Base-by-base conservation (phyloP, 1,140 invertebrate species). In the Berghia stephanieae region DNA sequence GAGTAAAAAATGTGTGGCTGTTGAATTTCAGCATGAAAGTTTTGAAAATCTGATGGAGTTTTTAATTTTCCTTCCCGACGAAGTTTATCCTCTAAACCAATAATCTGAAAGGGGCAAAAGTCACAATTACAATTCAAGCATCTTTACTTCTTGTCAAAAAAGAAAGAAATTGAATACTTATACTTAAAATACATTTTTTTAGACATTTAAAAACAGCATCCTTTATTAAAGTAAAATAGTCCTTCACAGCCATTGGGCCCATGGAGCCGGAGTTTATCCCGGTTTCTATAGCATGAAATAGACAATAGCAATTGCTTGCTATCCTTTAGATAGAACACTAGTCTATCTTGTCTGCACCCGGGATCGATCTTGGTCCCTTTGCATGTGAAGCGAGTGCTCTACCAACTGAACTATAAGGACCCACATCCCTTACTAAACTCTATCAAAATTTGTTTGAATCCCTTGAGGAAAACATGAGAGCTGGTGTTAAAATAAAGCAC, bases 41-140 rank as follows among this genome's bases (percentile, higher is more conserved):
- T 77, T 55, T 84, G 84, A 40, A 83, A 80, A 44, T 86, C 86
- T 34, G 60, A 43, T 40, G 82, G 81, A 13, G 80, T 84, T 49
- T 82, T 85, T 55, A 88, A 76, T 74, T 86, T 87, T 44, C 85
- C 85, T 77, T 86, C 80, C 42, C 78, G 82, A 21, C 67, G 73
- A 66, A 87, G 49, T 69, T 84, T 84, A 49, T 84, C 84, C 75
- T 86, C 82, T 57, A 86, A 68, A 24, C 81, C 82, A 31, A 84
- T 71, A 36, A 86, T 85, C 85, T 87, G 68, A n/a, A 69, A 27
- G 13, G 67, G 40, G 55, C 10, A 27, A 8, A 43, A n/a, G 46
- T 34, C 43, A 71, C n/a, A 44, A 43, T 10, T 40, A 46, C 16
- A 8, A 72, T 16, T 8, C 13, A 10, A 10, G 38, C 13, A 57